These are phyloP conservation scores for Amphiprion ocellaris DNA, from an alignment of 2,113 vertebrate genomes.

Conservation along the genomic window DNA sequence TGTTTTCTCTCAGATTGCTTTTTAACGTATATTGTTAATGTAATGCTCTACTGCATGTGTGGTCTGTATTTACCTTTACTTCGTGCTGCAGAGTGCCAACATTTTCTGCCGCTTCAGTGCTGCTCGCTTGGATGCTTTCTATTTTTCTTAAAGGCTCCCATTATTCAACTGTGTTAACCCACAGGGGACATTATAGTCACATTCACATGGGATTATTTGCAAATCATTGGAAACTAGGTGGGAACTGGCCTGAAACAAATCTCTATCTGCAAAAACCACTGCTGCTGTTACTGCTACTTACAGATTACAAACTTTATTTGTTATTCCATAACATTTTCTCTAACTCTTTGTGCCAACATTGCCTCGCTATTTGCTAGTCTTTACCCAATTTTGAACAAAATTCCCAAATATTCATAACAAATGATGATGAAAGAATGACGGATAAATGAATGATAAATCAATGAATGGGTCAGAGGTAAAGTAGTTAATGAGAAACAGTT, in stretches of 20 bases:
- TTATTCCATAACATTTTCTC: not conserved
- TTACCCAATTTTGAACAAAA: not conserved
- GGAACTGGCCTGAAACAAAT: not conserved
- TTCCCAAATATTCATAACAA: not conserved
- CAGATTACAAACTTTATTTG: too few relatives aligned
- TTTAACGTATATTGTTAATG: not conserved
- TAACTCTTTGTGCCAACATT: not conserved
- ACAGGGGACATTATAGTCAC: not conserved
- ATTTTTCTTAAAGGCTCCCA: slow-evolving; percentile 26
- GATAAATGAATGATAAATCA: not conserved
- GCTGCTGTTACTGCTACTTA: not conserved
- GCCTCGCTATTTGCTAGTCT: not conserved
- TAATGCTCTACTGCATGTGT: not conserved
- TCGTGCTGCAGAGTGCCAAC: not conserved
- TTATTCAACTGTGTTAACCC: slow-evolving; percentile 34
- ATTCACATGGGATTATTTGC: slow-evolving; percentile 10
- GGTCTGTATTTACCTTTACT: not conserved
- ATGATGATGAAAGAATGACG: not conserved
- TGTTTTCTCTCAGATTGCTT: not conserved
- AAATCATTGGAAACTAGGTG: not conserved
- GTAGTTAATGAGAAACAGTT: not conserved
- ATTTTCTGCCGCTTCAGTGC: slow-evolving; percentile 37
- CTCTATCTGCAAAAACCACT: slow-evolving; percentile 4
- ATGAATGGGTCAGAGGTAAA: slow-evolving; percentile 1
- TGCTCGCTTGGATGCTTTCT: slow-evolving; percentile 30